Evolutionary conservation across 1,140 invertebrate species (phyloP), one percentile per base, ranked within the genome.

Genomic region (Eumeta japonica): DNA sequence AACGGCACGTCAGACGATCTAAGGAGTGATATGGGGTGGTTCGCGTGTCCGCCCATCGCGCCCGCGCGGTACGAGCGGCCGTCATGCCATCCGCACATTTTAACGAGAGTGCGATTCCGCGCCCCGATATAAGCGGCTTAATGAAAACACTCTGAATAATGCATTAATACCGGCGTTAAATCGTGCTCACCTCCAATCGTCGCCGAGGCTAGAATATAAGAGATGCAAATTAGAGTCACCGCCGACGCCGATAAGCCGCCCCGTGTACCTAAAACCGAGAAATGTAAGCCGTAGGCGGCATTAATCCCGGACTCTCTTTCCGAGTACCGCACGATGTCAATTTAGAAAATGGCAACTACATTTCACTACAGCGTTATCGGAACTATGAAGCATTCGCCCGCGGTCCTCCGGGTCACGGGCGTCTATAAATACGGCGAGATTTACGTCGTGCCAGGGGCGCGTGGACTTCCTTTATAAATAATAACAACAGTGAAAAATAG

Each of bases 141-240:
- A 73, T 73, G 68, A 73, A 73, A 73, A 68, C 62, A 55, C 55
- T 58, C 57, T 73, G 68, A 73, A 73, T 70, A 73, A 73, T 73
- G 68, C 65, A 73, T 73, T 73, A 70, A 73, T 68, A 71, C 62
- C 50, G 61, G 68, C 65, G 65, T 73, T 73, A 71, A 73, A 73
- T 71, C 68, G 65, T 73, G 68, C 66, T 62, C 60, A 62, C 62
- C 54, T 50, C 63, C 68, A 62, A 68, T 68, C 59, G 57, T 57
- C 54, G 45, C 50, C 50, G 60, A 58, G 50, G 62, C 55, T 58
- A 55, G 59, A 66, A 65, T 59, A 65, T 65, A 62, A 55, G 45
- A 62, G 60, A 68, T 73, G 65, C 65, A 73, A 73, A 70, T 73
- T 70, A 52, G 58, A 66, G 57, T 65, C 53, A 61, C 60, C 51